Evolutionary conservation across 1,140 invertebrate species (phyloP).

Genomic region (Lepidurus couesii): DNA sequence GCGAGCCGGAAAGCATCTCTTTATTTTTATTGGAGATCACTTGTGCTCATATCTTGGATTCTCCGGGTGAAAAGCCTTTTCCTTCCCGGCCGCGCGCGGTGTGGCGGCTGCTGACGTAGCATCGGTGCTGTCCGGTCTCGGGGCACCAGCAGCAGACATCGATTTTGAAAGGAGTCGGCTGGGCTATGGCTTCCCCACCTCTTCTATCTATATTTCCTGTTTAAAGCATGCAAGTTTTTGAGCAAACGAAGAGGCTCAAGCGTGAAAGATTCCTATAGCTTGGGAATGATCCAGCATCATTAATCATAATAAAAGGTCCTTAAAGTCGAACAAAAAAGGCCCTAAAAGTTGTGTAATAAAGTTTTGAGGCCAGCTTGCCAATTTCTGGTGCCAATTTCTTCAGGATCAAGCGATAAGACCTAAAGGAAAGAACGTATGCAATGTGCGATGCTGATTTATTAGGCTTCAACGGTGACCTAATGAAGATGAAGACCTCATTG

Average conservation of each 20-base stretch:
- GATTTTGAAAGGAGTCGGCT: slow-evolving; percentile 1
- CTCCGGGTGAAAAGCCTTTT: neutral
- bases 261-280: neutral
- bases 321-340: neutral
- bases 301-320: neutral
- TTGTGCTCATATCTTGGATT: slow-evolving; percentile 15
- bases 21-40: slow-evolving; percentile 20
- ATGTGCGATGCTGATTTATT: slow-evolving; percentile 2
- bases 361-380: slow-evolving; percentile 7
- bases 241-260: neutral
- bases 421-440: neutral
- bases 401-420: neutral
- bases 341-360: neutral
- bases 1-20: neutral
- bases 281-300: no score
- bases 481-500: neutral
- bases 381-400: neutral
- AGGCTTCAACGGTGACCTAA: neutral
- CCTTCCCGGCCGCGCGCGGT: neutral
- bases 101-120: neutral
- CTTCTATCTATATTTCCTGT: neutral
- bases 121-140: neutral
- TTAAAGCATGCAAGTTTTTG: neutral
- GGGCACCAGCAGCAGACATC: neutral
- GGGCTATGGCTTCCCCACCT: neutral